Evolutionary conservation across 2,797 vertebrate species (phyloP), one percentile per base, ranked within the genome.

Genomic region (Channa striata): DNA sequence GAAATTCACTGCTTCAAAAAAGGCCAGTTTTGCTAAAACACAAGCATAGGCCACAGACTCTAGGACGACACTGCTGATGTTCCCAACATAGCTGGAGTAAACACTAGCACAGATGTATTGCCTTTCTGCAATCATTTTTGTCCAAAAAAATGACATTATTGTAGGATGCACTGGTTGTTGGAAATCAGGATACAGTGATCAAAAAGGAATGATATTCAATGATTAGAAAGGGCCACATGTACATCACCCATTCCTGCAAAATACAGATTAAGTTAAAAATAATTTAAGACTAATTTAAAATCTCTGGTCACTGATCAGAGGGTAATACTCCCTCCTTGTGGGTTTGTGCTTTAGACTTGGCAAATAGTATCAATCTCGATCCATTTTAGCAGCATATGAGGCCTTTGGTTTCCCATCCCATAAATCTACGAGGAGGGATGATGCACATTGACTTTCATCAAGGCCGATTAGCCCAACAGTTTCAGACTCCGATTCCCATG

Each of bases 381-480:
- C 83, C 84, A 82, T 67, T 87, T 86, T 69, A 67, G 48, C 68
- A 65, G 36, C 72, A 87, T 75, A 81, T 76, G 71, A 86, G 74
- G 73, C 47, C 50, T 52, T 68, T 78, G 65, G 57, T 78, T 78
- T 79, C 30, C 70, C 57, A 67, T 82, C 70, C 68, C 62, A 65
- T 85, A 78, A 83, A 86, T 91, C 81, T 63, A 86, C 63, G 69
- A 73, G 67, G 60, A 76, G 60, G 84, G 68, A 79, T 49, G 78
- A 74, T 68, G 81, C 74, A 68, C 84, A 73, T 75, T 80, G 85
- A 87, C 86, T 86, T 83, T 90, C 77, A 93, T 92, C 88, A 90
- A 72, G 69, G 57, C 72, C 56, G 74, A 93, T 94, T 92, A 93
- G 76, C 33, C 44, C 83, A 62, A 89, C 82, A 76, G 80, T 77